Percentiles rank a stretch among this genome's conserved stretches.
These are phyloP conservation scores for Nixonia krombeini DNA, from an alignment of 1,140 invertebrate species.

Conservation along the genomic window DNA sequence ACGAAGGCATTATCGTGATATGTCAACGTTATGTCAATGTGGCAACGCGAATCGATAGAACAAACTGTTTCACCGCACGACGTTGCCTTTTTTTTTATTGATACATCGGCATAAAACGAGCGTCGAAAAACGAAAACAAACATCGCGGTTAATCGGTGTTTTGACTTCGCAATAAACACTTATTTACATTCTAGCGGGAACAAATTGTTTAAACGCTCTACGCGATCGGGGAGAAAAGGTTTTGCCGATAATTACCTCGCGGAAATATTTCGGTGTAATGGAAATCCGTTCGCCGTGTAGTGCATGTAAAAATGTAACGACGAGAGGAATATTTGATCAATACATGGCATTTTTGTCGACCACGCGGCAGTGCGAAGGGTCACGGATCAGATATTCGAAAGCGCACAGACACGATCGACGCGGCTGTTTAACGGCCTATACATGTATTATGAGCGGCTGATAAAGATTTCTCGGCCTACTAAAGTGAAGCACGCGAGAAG, in stretches of 20 bases:
- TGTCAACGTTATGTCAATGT: conserved; percentile 46
- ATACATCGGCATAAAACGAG: conserved; percentile 34
- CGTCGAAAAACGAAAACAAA: conserved; percentile 12
- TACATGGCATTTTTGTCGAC: conserved; percentile 15
- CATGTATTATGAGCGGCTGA: conserved; percentile 51
- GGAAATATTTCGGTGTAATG: neutral
- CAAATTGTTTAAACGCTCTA: neutral
- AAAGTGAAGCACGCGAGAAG: conserved; percentile 45
- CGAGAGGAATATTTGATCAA: conserved; percentile 28
- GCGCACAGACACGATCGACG: conserved; percentile 44
- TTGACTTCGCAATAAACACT: too few species aligned
- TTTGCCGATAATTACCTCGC: too few species aligned
- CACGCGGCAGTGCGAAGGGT: conserved; percentile 34
- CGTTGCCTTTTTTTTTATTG: conserved; percentile 41
- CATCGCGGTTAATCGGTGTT: too few species aligned
- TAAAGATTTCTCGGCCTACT: conserved; percentile 58
- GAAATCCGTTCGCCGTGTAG: neutral
- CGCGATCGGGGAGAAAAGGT: too few species aligned
- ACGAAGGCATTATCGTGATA: conserved; percentile 36
- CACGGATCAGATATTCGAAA: conserved; percentile 52
- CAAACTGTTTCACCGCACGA: conserved; percentile 28
- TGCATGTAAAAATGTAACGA: conserved; percentile 23
- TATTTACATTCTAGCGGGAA: too few species aligned
- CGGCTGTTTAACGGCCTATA: conserved; percentile 39
- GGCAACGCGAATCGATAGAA: conserved; percentile 43